Evolutionary conservation across 2,888 invertebrate genomes (phyloP).

Genomic region (Mimachlamys varia): DNA sequence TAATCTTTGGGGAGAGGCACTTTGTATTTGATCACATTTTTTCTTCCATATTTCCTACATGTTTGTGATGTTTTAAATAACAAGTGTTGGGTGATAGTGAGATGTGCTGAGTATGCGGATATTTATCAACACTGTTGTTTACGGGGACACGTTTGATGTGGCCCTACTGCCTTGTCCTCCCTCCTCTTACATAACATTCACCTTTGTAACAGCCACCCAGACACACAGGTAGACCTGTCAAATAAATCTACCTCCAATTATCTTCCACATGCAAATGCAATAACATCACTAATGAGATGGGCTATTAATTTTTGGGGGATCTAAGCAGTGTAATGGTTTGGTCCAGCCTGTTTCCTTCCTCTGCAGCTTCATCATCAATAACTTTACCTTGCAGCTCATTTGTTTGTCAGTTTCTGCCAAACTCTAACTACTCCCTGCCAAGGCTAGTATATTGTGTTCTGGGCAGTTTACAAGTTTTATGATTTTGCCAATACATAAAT

Average conservation of each 20-base stretch:
- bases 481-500: neutral
- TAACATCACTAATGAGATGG: neutral
- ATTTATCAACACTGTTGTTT: neutral
- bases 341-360: slow-evolving; percentile 7
- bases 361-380: neutral
- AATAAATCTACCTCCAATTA: neutral
- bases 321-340: neutral
- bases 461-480: neutral
- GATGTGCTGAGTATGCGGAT: neutral
- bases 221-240: slow-evolving; percentile 23
- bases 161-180: neutral
- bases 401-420: neutral
- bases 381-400: neutral
- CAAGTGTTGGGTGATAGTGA: neutral
- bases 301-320: neutral
- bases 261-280: neutral
- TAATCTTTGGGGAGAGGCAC: neutral
- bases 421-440: neutral
- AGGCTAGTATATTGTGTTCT: neutral
- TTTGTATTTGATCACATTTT: neutral
- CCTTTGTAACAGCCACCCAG: neutral
- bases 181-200: neutral
- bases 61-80: neutral
- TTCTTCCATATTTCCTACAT: too few species aligned
- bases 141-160: slow-evolving; percentile 28